Conservation (phyloP, 2,113 vertebrate species). For the Centropus unirufus region DNA sequence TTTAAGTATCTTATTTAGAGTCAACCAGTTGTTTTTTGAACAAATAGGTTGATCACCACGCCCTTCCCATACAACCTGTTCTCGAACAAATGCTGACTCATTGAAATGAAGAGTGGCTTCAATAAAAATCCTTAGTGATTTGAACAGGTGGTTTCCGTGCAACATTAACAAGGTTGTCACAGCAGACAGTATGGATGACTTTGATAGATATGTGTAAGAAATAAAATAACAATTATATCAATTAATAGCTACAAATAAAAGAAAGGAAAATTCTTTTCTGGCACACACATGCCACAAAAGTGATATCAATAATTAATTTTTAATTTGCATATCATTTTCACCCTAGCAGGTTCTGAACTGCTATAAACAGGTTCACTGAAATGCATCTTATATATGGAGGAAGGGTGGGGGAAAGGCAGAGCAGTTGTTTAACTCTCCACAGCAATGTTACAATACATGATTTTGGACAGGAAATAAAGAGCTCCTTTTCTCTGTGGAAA, state of each 20-base stretch:
- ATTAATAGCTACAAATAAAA: background rate
- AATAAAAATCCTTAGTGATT: background rate
- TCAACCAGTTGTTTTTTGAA: background rate
- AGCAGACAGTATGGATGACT: background rate
- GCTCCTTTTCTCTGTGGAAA: background rate
- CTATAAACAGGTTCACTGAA: background rate
- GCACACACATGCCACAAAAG: background rate
- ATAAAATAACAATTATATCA: background rate
- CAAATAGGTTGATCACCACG: background rate
- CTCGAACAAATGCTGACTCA: background rate
- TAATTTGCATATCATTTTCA: background rate
- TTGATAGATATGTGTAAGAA: slow-evolving; percentile 3
- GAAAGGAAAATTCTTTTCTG: background rate
- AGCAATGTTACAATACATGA: background rate
- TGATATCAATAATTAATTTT: slow-evolving; percentile 4
- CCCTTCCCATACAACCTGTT: background rate
- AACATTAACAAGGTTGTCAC: background rate
- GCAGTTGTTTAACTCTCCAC: background rate
- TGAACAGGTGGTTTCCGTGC: background rate
- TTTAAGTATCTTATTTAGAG: background rate
- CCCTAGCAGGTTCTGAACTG: background rate
- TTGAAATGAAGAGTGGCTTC: background rate
- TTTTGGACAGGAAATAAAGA: background rate
- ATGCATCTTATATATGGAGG: background rate
- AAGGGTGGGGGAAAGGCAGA: background rate